Evolutionary conservation across 2,888 invertebrate genomes (phyloP), one percentile per base, ranked within the genome.

Genomic region (Cantharis rufa): DNA sequence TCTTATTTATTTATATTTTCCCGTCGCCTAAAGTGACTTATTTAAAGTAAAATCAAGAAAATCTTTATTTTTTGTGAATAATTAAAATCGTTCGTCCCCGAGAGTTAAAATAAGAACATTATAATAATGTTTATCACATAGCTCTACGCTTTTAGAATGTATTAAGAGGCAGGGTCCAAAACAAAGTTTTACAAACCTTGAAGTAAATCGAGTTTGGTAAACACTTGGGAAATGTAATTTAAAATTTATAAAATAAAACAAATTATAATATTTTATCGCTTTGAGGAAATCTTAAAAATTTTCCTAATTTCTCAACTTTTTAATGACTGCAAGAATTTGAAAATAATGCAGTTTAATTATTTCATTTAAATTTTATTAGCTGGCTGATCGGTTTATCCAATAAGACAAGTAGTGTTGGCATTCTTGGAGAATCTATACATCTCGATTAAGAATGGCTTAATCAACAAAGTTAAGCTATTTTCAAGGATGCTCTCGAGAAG

Each of bases 381-480:
- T 64, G 18, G 64, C 28, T 32, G 72, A 62, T 28, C 72, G 75
- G 74, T 73, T 48, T 32, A 72, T 75, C 76, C 78, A 80, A 79
- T 78, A 75, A 79, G 71, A 79, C 76, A 80, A 81, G 74, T 75
- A 48, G 32, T 48, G 79, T 77, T 74, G 74, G 78, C 72, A 73
- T 70, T 74, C 72, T 72, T 78, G 76, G 69, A 61, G 79, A 75
- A 78, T 80, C 79, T 78, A 81, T 80, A 76, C 76, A 76, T 75
- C 77, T 76, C 71, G 80, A 80, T 81, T 80, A 78, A 69, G 78
- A 80, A 81, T 80, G 78, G 78, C 79, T 81, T 81, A 80, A 81
- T 81, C 80, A 81, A 80, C 80, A 81, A 81, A 81, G 78, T 81
- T 81, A 78, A 78, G 78, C 78, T 78, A 75, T 78, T 78, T 78